phyloP scores from a whole-genome alignment of 2,888 invertebrate species.

The Clostera curtula region DNA sequence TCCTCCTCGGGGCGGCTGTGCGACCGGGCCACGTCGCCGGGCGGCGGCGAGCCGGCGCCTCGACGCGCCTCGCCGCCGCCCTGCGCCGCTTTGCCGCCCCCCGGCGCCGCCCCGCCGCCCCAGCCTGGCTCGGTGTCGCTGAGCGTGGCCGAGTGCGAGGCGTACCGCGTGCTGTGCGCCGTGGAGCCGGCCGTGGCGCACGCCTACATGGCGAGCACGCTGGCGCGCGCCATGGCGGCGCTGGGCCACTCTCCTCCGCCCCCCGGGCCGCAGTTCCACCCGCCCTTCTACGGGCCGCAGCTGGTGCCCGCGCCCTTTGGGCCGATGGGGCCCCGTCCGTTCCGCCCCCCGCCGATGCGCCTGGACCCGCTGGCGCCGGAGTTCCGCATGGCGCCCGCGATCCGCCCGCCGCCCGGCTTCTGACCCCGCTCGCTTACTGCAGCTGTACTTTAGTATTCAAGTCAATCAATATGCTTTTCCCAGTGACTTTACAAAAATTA shows the following conservation, averaged over 20 bases:
- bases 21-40: conserved; percentile 1
- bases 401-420: conserved; percentile 24
- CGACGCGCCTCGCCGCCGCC: conserved; percentile 1
- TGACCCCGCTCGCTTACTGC: too few relatives aligned
- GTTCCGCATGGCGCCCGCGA: conserved; percentile 1
- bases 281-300: neutral
- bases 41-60: conserved; percentile 3
- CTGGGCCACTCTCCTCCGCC: conserved; percentile 2
- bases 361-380: neutral
- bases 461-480: too few relatives aligned
- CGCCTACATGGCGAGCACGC: conserved; percentile 38
- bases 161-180: conserved; percentile 31
- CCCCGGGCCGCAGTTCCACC: conserved; percentile 1
- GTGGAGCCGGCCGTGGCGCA: conserved; percentile 39
- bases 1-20: too few relatives aligned
- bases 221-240: conserved; percentile 25
- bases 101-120: conserved; percentile 2
- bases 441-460: too few relatives aligned
- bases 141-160: conserved; percentile 35
- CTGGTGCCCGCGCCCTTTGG: conserved; percentile 16
- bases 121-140: conserved; percentile 23
- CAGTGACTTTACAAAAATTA: too few relatives aligned
- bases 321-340: too few relatives aligned
- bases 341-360: conserved; percentile 11
- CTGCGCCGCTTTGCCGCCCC: conserved; percentile 2